Conservation (phyloP, 2,113 vertebrate genomes). For the Lagopus leucura region DNA sequence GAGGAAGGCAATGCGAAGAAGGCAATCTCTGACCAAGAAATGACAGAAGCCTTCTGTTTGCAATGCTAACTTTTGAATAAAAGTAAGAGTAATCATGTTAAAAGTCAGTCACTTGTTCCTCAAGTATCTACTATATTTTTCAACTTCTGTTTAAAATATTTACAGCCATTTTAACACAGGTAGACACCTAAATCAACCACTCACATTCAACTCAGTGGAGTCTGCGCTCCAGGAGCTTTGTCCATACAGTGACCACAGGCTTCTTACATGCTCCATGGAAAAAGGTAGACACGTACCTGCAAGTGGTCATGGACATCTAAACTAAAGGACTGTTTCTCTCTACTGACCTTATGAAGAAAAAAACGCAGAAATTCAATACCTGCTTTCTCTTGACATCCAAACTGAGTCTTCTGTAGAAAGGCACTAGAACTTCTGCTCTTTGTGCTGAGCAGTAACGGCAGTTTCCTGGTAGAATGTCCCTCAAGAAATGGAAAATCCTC, state of each 20-base stretch:
- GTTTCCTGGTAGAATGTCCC: neutral
- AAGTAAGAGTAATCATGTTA: neutral
- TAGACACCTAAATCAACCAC: neutral
- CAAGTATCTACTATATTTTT: neutral
- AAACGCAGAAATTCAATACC: neutral
- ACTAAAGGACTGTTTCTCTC: neutral
- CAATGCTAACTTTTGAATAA: neutral
- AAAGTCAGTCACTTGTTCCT: neutral
- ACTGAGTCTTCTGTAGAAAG: neutral
- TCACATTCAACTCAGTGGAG: fast-evolving
- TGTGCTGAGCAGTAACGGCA: neutral
- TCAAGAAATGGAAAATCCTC: neutral
- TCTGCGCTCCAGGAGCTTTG: neutral
- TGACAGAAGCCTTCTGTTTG: neutral
- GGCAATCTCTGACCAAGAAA: neutral
- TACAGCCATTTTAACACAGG: fast-evolving
- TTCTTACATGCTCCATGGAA: neutral
- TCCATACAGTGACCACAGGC: neutral
- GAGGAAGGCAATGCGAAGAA: neutral
- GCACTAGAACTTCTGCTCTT: neutral
- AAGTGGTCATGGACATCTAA: neutral
- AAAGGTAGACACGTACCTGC: neutral
- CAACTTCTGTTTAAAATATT: neutral
- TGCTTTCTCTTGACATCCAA: neutral
- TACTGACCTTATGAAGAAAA: neutral